Base-by-base conservation (phyloP, 2,888 invertebrate genomes). In the Himalopsyche japonica region DNA sequence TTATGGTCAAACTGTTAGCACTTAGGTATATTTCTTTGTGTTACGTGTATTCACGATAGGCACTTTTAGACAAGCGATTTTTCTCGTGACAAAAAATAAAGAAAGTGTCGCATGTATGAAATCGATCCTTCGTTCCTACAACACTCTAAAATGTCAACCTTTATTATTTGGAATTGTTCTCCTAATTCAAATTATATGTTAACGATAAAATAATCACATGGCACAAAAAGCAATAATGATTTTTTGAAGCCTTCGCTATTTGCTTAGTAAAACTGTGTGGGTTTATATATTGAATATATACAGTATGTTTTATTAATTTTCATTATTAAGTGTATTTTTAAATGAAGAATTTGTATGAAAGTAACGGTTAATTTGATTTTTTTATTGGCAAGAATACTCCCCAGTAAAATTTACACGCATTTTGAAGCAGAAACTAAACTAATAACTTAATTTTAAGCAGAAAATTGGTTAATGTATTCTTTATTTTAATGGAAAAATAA, bases 31-130 rank as follows among this genome's bases (percentile, higher is more conserved):
- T 43, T 43, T 43, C 43, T 43, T 43, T 43, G 15, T 43, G 43
- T 15, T 4, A 32, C 77, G 47, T 80, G 49, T 81, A 84, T 79
- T 84, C 79, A 32, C 80, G 86, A 86, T 86, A 86, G 82, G 84
- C 86, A 48, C 82, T 70, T 80, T 84, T 37, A 80, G 82, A 49
- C 76, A 48, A 82, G 82, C 82, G 77, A 84, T 84, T 82, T 84
- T 84, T 83, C 80, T 47, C 27, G 24, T 43, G 57, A 64, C 57
- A 80, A 70, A 70, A 80, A 37, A 43, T 47, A 70, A 79, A 80
- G 30, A 43, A 70, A 76, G 30, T 76, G 79, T 78, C 24, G 48
- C 48, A 57, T 82, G 77, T 76, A 76, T 85, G 85, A 81, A 85
- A 85, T 43, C 78, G 85, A 85, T 83, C 70, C 70, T 70, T 30